A percentile compares a stretch with the other conserved stretches of the same genome.
Conservation (phyloP, 2,113 vertebrate genomes). For the Pteronura brasiliensis region DNA sequence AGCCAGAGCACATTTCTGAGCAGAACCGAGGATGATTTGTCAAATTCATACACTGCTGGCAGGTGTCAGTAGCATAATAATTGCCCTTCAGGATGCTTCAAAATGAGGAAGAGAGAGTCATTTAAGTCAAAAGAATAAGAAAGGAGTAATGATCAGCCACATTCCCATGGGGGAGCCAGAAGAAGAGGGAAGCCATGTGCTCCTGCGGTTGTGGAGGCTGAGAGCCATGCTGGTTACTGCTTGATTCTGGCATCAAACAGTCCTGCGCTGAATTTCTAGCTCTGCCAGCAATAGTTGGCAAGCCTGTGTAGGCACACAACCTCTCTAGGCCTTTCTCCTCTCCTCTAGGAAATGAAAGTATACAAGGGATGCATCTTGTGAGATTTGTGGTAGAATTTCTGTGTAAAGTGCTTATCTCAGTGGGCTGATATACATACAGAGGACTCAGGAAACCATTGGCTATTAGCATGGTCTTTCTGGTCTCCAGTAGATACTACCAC, state of each 20-base stretch:
- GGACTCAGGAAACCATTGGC: neutral
- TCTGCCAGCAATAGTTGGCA: neutral
- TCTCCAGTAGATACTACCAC: neutral
- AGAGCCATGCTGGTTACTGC: neutral
- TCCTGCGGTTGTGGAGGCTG: neutral
- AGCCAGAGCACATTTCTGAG: fast-evolving
- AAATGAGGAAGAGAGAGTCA: neutral
- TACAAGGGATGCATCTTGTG: neutral
- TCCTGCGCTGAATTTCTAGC: neutral
- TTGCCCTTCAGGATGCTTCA: neutral
- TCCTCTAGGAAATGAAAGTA: neutral
- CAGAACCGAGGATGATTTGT: neutral
- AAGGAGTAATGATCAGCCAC: neutral
- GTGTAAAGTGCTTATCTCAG: neutral
- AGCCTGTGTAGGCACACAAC: neutral
- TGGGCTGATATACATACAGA: neutral
- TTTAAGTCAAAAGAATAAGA: neutral
- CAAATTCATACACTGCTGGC: neutral
- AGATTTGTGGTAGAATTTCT: neutral
- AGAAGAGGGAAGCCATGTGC: neutral
- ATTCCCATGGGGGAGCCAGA: fast-evolving
- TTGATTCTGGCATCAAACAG: neutral
- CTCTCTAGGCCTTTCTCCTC: neutral
- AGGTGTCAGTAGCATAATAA: neutral
- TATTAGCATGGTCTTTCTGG: neutral